A percentile compares a stretch with the other conserved stretches of the same genome.
phyloP scores from a whole-genome alignment of 2,888 invertebrate genomes.

The Drosophila acutilabella region DNA sequence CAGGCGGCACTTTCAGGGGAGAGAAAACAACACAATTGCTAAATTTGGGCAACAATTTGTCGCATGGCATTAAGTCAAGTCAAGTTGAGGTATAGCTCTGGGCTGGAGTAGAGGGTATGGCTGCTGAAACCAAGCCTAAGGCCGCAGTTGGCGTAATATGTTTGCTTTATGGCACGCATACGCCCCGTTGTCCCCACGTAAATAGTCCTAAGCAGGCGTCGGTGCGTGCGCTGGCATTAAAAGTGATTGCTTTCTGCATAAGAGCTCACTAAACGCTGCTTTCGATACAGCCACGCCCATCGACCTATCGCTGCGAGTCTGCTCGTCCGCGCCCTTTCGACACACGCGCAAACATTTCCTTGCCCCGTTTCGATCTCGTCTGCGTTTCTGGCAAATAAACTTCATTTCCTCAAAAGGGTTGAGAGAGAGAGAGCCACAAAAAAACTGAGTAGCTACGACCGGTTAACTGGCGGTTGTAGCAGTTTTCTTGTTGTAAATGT shows the following conservation, averaged over 20 bases:
- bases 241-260: slow-evolving; percentile 71
- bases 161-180: slow-evolving; percentile 73
- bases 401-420: slow-evolving; percentile 41
- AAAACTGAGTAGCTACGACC: neutral
- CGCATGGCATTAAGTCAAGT: slow-evolving; percentile 55
- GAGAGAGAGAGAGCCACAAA: neutral
- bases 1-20: slow-evolving; percentile 11
- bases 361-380: slow-evolving; percentile 37
- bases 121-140: neutral
- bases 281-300: slow-evolving; percentile 47
- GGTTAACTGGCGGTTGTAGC: slow-evolving; percentile 16
- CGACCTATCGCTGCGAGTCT: neutral
- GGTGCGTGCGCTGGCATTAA: slow-evolving; percentile 64
- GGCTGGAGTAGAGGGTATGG: no score
- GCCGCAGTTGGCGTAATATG: slow-evolving; percentile 54
- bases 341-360: slow-evolving; percentile 11
- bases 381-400: slow-evolving; percentile 23
- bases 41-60: slow-evolving; percentile 57
- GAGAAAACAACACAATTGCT: slow-evolving; percentile 20
- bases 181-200: slow-evolving; percentile 58
- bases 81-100: no score
- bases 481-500: slow-evolving; percentile 19
- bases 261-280: slow-evolving; percentile 64
- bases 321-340: slow-evolving; percentile 8
- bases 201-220: slow-evolving; percentile 61